Percentiles rank a stretch among this genome's conserved stretches.
These are phyloP conservation scores for Temnothorax longispinosus DNA, from an alignment of 1,140 invertebrate genomes.

Conservation along the genomic window DNA sequence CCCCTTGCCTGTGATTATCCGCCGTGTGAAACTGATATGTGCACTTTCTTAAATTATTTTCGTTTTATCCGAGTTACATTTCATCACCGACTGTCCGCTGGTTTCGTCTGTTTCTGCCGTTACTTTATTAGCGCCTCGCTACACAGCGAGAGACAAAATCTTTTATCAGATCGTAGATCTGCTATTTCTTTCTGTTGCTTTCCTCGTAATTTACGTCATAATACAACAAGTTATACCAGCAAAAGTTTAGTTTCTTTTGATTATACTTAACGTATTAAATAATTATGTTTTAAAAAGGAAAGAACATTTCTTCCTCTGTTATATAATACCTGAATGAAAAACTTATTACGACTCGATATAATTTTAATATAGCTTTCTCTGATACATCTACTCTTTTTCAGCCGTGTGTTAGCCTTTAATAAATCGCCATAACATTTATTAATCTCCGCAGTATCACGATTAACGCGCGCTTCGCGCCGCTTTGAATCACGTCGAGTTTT, in stretches of 20 bases:
- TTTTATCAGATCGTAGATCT: neutral
- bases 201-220: neutral
- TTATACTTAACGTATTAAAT: neutral
- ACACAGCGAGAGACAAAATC: constrained; percentile 12
- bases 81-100: constrained; percentile 24
- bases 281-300: neutral
- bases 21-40: constrained; percentile 32
- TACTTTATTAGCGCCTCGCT: constrained; percentile 11
- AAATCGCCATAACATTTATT: neutral
- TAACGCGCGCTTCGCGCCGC: neutral
- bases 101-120: neutral
- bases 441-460: neutral
- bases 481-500: constrained; percentile 8
- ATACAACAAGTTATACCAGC: neutral
- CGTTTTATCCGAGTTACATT: constrained; percentile 52
- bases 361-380: neutral
- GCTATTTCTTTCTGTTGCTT: constrained; percentile 5
- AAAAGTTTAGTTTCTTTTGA: neutral
- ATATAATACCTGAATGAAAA: neutral
- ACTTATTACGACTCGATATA: neutral
- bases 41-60: constrained; percentile 64
- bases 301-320: neutral
- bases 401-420: too few species aligned
- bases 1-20: constrained; percentile 50
- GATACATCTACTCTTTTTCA: neutral